Conservation (phyloP, 2,888 invertebrate genomes). For the Conistra vaccinii region DNA sequence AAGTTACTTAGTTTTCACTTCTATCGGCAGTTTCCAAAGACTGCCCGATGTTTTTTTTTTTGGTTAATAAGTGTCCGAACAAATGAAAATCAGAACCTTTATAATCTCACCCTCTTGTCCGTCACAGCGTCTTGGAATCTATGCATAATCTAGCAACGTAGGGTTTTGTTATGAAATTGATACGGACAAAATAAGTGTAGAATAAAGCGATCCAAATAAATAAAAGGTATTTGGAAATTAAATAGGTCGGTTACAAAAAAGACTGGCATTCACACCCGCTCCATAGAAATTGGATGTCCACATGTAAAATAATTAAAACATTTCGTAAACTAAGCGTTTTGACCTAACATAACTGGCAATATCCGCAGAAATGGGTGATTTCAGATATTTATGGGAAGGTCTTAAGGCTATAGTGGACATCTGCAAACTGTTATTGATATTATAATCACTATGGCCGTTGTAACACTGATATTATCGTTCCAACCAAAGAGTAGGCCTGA, state of each 20-base stretch:
- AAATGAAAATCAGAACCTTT: background rate
- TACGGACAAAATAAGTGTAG: background rate
- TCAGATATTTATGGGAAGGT: constrained; percentile 12
- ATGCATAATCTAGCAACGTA: background rate
- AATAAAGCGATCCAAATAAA: background rate
- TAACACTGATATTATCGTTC: background rate
- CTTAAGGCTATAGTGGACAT: background rate
- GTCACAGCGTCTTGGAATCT: background rate
- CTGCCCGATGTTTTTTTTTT: no score
- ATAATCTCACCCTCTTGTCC: background rate
- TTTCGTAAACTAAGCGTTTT: background rate
- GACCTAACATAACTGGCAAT: constrained; percentile 1
- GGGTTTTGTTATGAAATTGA: background rate
- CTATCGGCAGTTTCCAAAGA: no score
- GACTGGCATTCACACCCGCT: no score
- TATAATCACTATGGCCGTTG: background rate
- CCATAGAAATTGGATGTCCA: background rate
- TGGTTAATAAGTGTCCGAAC: background rate
- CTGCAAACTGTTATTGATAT: constrained; percentile 6
- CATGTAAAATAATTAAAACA: background rate
- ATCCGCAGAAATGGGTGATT: background rate
- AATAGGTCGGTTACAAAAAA: background rate
- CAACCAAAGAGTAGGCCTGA: background rate
- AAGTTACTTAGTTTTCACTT: no score
- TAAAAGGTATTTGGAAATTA: background rate